phyloP scores from a whole-genome alignment of 2,797 vertebrate genomes.

The Phataginus tetradactyla region DNA sequence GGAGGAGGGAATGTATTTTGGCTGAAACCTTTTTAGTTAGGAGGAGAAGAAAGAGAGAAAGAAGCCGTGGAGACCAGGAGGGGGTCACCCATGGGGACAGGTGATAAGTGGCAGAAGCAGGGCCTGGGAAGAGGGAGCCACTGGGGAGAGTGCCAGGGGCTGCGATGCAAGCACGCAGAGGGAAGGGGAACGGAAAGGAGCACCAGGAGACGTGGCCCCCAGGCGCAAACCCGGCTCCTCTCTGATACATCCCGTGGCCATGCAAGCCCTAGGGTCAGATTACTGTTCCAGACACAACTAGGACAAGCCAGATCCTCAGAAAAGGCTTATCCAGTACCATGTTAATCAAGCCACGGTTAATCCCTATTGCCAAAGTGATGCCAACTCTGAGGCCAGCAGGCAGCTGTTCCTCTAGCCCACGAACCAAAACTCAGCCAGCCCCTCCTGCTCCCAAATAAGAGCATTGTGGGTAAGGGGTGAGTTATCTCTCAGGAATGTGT shows the following conservation, averaged over 20 bases:
- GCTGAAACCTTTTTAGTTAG: slow-evolving; percentile 38
- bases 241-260: neutral
- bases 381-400: neutral
- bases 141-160: neutral
- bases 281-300: neutral
- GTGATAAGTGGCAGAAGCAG: neutral
- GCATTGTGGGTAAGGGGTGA: neutral
- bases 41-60: slow-evolving; percentile 21
- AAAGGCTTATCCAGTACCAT: neutral
- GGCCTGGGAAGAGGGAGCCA: neutral
- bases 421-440: neutral
- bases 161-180: neutral
- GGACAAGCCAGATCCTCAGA: neutral
- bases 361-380: neutral
- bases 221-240: neutral
- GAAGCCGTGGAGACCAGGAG: neutral
- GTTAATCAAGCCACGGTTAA: neutral
- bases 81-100: neutral
- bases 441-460: neutral
- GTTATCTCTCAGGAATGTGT: neutral
- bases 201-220: neutral
- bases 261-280: neutral
- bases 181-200: neutral
- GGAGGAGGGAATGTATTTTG: neutral
- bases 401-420: neutral